These are phyloP conservation scores for Paraescarpia echinospica DNA, from an alignment of 1,140 invertebrate species.

Conservation along the genomic window DNA sequence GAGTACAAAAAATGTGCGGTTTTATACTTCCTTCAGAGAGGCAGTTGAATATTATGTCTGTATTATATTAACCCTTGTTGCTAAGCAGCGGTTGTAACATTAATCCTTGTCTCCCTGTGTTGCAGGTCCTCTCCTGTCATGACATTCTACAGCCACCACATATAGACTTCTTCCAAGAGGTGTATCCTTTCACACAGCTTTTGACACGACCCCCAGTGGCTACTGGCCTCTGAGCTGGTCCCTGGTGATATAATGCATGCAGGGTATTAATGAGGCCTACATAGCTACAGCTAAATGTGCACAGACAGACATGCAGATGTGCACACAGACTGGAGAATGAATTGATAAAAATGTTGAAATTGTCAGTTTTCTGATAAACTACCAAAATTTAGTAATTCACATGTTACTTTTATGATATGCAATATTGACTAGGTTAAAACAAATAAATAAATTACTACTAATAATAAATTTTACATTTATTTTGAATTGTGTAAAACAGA, in stretches of 20 bases:
- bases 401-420: background rate
- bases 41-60: too few species aligned
- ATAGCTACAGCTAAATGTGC: background rate
- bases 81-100: background rate
- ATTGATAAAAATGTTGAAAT: background rate
- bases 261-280: background rate
- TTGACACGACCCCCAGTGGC: background rate
- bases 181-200: conserved; percentile 83
- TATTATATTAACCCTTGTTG: background rate
- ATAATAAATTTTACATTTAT: too few species aligned
- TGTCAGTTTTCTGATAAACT: background rate
- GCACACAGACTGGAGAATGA: background rate
- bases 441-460: background rate
- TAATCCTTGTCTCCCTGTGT: conserved; percentile 41
- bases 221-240: background rate
- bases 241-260: background rate
- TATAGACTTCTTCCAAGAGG: conserved; percentile 98
- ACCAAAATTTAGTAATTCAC: background rate
- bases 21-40: too few species aligned
- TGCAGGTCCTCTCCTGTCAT: conserved; percentile 89
- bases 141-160: conserved; percentile 96
- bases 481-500: too few species aligned
- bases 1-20: too few species aligned
- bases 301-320: background rate
- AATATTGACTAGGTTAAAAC: background rate